phyloP scores from a whole-genome alignment of 2,888 invertebrate species.

The Erebia ligea region DNA sequence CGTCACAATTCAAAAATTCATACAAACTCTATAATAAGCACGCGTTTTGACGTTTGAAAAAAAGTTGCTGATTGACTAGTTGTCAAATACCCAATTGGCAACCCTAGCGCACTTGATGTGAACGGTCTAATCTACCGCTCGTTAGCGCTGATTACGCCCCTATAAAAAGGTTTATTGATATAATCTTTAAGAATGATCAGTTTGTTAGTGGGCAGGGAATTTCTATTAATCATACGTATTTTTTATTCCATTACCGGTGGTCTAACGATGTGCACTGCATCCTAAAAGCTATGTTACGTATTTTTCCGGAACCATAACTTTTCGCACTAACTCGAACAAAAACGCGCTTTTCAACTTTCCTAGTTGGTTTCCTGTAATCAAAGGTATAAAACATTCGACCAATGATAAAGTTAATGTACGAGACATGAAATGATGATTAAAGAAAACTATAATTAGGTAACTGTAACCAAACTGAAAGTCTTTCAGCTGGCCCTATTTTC shows the following conservation, averaged over 20 bases:
- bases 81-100: too few species aligned
- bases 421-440: background rate
- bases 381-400: background rate
- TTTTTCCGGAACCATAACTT: slow-evolving; percentile 27
- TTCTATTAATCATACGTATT: slow-evolving; percentile 27
- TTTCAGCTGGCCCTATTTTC: too few species aligned
- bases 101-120: slow-evolving; percentile 34
- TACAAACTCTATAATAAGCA: too few species aligned
- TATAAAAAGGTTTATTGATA: slow-evolving; percentile 38
- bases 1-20: too few species aligned
- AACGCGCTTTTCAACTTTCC: slow-evolving; percentile 6
- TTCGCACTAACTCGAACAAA: slow-evolving; percentile 19
- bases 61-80: too few species aligned
- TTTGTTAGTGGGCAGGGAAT: slow-evolving; percentile 28
- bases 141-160: slow-evolving; percentile 46
- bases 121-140: slow-evolving; percentile 44
- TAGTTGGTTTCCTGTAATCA: slow-evolving; percentile 7
- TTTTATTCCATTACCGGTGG: slow-evolving; percentile 26
- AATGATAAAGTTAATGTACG: background rate
- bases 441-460: background rate
- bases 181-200: slow-evolving; percentile 38
- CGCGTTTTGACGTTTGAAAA: too few species aligned
- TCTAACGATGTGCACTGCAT: slow-evolving; percentile 22
- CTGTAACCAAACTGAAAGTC: too few species aligned
- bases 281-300: slow-evolving; percentile 22